Base-by-base conservation (phyloP, 2,888 invertebrate genomes). In the Phyllotreta cruciferae region DNA sequence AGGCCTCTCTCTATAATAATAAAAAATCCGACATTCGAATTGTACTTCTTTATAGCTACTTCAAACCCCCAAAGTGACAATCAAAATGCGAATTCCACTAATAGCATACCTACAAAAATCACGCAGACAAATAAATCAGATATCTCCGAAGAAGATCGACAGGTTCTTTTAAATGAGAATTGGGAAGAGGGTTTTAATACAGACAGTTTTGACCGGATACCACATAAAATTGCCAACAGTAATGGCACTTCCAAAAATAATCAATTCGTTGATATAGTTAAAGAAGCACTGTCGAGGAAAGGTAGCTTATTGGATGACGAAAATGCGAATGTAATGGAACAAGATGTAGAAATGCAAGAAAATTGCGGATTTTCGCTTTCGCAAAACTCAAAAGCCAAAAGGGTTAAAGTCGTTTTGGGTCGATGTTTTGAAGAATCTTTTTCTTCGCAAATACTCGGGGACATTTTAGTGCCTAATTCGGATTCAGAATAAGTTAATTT, bases 21-120 rank as follows among this genome's bases (percentile, higher is more conserved):
- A 71, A 90, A 89, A 79, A 85, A 86, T 61, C 82, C 86, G 13
- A 87, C 89, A 50, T 92, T 93, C 80, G 92, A 93, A 81, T 90
- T 89, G 11, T 87, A 89, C 74, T 88, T 94, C 77, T 89, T 95
- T 0, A 83, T 94, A 71, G 92, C 95, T 6, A 94, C 92, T 0
- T 81, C 91, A 44, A 88, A 88, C 74, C 85, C 86, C 3, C 86
- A 87, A 60, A 70, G 71, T 37, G 81, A 80, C 34, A 75, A 78
- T 8, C 80, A 80, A 60, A 82, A 77, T 77, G 78, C 82, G 53
- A 62, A 67, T 45, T 63, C 67, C 4, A 67, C 72, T 7, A 72
- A 73, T 34, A 24, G 24, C 4, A 67, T 74, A 63, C 71, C 72
- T 4, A 76, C 83, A 61, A 80, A 82, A 71, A 82, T 81, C 70